phyloP scores from a whole-genome alignment of 2,797 vertebrate species.

The Leptoclinus maculatus region DNA sequence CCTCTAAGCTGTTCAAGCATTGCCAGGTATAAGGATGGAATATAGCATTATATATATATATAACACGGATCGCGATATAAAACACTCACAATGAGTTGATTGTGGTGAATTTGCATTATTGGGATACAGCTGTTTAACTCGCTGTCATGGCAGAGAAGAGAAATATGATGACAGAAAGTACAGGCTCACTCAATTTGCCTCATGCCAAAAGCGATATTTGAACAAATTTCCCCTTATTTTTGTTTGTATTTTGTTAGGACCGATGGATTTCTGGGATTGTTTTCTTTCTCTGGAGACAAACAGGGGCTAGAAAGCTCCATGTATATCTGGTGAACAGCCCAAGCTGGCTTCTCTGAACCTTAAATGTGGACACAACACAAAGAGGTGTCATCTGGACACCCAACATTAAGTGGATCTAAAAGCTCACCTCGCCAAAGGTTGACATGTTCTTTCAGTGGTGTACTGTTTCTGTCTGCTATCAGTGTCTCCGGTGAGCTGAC shows the following conservation, averaged over 20 bases:
- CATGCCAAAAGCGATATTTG: not conserved
- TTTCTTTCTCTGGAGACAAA: not conserved
- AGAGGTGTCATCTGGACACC: not conserved
- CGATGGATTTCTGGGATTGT: too few species aligned
- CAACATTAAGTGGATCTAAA: slow-evolving; percentile 17
- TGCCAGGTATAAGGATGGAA: not conserved
- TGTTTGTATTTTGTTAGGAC: not conserved
- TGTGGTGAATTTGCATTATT: not conserved
- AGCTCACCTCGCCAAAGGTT: slow-evolving; percentile 8
- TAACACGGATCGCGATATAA: not conserved
- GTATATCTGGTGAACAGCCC: not conserved
- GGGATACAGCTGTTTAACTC: not conserved
- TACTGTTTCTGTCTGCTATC: slow-evolving; percentile 45
- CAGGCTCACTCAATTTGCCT: not conserved
- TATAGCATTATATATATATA: not conserved
- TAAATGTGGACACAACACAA: not conserved
- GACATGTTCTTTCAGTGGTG: slow-evolving; percentile 14
- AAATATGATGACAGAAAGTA: not conserved
- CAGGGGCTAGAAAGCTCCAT: not conserved
- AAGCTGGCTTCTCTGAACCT: not conserved
- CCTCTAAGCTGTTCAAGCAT: not conserved
- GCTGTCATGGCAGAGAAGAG: not conserved
- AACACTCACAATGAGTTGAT: not conserved
- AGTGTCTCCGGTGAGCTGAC: slow-evolving; percentile 33
- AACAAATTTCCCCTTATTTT: not conserved